Percentiles rank a stretch among this genome's conserved stretches.
phyloP scores from a whole-genome alignment of 1,140 invertebrate species.

The Lepidurus apus region DNA sequence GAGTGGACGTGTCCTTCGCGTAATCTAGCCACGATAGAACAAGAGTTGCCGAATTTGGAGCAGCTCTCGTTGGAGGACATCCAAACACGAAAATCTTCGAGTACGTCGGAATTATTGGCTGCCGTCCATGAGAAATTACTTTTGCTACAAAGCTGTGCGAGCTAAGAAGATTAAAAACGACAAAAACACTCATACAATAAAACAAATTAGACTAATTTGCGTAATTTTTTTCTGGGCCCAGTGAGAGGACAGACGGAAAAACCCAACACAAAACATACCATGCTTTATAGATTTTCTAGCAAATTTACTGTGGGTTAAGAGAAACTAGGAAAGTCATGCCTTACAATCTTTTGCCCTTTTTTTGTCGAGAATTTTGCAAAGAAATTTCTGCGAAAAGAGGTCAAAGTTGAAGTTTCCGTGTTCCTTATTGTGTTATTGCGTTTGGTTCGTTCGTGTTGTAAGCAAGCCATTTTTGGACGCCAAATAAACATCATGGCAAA shows the following conservation, averaged over 20 bases:
- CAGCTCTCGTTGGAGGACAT: slow-evolving; percentile 3
- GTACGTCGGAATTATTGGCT: slow-evolving; percentile 15
- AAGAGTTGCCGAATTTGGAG: not conserved
- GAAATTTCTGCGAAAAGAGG: not conserved
- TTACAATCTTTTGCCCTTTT: not conserved
- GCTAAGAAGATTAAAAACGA: not conserved
- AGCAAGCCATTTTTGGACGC: not conserved
- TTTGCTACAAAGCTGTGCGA: not conserved
- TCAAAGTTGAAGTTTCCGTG: not conserved
- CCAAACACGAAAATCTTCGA: not conserved
- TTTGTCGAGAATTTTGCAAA: not conserved
- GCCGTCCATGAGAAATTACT: not conserved
- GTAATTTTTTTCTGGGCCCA: not conserved
- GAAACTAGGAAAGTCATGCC: not conserved
- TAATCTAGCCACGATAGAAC: not conserved
- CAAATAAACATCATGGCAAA: not conserved
- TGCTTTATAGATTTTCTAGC: too few relatives aligned
- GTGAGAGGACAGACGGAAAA: not conserved
- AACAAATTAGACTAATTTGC: not conserved
- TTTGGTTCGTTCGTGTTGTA: not conserved
- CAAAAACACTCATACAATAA: not conserved
- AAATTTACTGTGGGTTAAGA: not conserved
- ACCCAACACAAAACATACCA: too few relatives aligned
- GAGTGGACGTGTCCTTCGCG: not conserved
- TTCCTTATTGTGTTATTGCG: not conserved